Percentiles rank a stretch among this genome's conserved stretches.
Evolutionary conservation across 2,888 invertebrate species (phyloP).

Genomic region (Phyllotreta cruciferae): DNA sequence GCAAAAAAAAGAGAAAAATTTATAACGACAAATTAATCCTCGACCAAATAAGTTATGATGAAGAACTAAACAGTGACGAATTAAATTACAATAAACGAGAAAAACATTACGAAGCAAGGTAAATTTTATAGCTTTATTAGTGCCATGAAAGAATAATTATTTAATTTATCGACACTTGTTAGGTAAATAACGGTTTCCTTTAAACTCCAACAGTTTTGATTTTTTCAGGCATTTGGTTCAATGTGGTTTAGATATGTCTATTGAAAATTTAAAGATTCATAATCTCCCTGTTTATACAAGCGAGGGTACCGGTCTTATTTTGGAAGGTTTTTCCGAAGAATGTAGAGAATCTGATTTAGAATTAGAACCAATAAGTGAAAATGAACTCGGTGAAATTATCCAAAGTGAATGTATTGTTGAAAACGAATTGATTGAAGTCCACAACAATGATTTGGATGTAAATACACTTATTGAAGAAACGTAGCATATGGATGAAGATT

Average conservation of each 20-base stretch:
- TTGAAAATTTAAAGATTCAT: conserved; percentile 8
- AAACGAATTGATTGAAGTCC: no score
- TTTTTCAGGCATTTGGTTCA: conserved; percentile 3
- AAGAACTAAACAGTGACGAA: neutral
- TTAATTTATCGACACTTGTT: no score
- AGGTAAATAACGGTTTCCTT: no score
- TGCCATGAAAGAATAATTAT: no score
- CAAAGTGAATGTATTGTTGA: neutral
- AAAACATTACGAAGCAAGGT: conserved; percentile 4
- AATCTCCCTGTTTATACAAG: conserved; percentile 7
- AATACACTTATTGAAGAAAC: neutral
- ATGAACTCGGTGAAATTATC: neutral
- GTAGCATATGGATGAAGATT: conserved; percentile 1
- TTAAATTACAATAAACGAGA: neutral
- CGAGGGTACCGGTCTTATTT: neutral
- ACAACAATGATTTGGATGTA: neutral
- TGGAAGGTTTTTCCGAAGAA: neutral
- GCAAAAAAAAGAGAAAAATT: conserved; percentile 19
- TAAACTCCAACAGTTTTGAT: neutral
- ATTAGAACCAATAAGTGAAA: neutral
- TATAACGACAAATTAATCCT: conserved; percentile 30
- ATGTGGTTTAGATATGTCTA: conserved; percentile 1
- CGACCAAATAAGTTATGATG: conserved; percentile 22
- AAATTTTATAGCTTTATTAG: no score
- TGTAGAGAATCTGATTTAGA: neutral